Evolutionary conservation across 2,797 vertebrate species (phyloP).

Genomic region (Pyrocephalus nanus): DNA sequence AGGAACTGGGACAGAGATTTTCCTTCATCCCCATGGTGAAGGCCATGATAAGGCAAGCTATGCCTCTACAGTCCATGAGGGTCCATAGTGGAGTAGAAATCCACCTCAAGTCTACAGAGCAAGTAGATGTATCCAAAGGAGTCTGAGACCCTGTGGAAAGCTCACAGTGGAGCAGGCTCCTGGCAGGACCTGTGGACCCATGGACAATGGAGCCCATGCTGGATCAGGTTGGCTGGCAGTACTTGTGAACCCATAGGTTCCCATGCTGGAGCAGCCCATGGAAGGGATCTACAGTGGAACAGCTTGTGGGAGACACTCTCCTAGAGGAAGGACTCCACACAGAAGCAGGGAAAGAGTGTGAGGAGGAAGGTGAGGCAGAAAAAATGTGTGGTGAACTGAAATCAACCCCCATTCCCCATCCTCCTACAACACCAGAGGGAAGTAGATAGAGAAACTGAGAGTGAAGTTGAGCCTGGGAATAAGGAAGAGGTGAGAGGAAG

Average conservation of each 20-base stretch:
- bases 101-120: not conserved
- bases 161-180: not conserved
- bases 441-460: not conserved
- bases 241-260: too few relatives aligned
- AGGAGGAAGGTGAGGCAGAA: not conserved
- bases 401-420: not conserved
- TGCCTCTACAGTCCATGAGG: not conserved
- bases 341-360: not conserved
- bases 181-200: not conserved
- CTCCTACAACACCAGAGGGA: too few relatives aligned
- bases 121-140: not conserved
- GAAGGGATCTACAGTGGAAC: not conserved
- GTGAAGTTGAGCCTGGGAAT: not conserved
- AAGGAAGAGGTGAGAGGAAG: not conserved
- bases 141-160: not conserved
- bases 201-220: not conserved
- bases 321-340: not conserved
- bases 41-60: not conserved
- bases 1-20: not conserved
- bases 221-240: not conserved
- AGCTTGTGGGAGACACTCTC: not conserved
- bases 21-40: fast-evolving
- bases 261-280: not conserved
- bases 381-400: not conserved
- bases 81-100: not conserved